Evolutionary conservation across 1,140 invertebrate species (phyloP).

Genomic region (Fragariocoptes setiger): DNA sequence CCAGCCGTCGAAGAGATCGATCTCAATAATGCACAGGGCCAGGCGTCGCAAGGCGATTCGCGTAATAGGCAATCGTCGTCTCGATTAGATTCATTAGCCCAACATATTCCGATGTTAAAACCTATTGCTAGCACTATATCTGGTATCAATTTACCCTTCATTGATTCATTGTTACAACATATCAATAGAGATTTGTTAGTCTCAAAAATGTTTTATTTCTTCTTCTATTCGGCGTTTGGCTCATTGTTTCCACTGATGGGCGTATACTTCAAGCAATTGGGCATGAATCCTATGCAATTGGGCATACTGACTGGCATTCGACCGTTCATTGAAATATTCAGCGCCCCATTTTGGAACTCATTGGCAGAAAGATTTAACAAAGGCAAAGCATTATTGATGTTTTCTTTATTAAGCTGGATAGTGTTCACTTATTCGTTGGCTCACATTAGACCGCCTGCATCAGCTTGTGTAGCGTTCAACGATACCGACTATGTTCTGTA

Average conservation of each 20-base stretch:
- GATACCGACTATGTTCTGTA: constrained; percentile 23
- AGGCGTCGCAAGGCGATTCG: too few relatives aligned
- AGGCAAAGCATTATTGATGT: constrained; percentile 44
- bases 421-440: constrained; percentile 78
- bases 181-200: constrained; percentile 52
- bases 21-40: too few relatives aligned
- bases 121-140: neutral
- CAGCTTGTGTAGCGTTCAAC: constrained; percentile 46
- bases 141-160: constrained; percentile 1
- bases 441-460: constrained; percentile 66
- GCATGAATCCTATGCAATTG: constrained; percentile 80
- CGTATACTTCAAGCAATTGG: constrained; percentile 92
- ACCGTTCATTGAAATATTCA: constrained; percentile 88
- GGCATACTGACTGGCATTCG: constrained; percentile 54
- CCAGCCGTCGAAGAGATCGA: too few relatives aligned
- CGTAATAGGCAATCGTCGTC: too few relatives aligned
- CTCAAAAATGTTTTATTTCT: constrained; percentile 91
- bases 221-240: constrained; percentile 95
- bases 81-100: too few relatives aligned
- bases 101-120: neutral
- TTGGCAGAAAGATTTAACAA: constrained; percentile 48
- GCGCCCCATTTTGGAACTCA: constrained; percentile 84
- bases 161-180: constrained; percentile 2
- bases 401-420: constrained; percentile 70
- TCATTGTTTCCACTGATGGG: constrained; percentile 89